phyloP scores from a whole-genome alignment of 2,888 invertebrate genomes.

The Oeneis ivallda region DNA sequence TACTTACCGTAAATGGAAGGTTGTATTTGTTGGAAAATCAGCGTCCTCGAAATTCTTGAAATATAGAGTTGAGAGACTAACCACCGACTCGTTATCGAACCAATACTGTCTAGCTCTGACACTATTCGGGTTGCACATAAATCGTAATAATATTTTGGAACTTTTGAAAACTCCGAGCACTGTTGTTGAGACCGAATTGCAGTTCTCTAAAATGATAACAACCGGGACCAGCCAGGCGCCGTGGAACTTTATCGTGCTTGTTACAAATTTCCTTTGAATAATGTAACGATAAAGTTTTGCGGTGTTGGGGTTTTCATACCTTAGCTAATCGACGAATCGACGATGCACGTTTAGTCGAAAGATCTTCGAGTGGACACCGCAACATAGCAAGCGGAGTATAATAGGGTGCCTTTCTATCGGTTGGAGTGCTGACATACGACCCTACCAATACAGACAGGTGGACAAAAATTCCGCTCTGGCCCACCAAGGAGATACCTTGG shows the following conservation, averaged over 20 bases:
- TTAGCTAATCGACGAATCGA: too few species aligned
- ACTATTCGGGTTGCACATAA: conserved; percentile 12
- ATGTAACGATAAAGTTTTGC: not conserved
- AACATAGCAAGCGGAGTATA: too few species aligned
- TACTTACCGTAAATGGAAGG: not conserved
- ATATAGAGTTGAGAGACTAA: not conserved
- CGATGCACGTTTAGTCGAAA: too few species aligned
- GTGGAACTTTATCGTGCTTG: conserved; percentile 11
- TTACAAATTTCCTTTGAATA: conserved; percentile 20
- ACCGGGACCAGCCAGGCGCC: conserved; percentile 2
- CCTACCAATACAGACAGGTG: too few species aligned
- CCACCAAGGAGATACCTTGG: too few species aligned
- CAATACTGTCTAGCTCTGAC: not conserved
- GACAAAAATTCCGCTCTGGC: too few species aligned
- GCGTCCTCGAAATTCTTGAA: not conserved
- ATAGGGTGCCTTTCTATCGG: too few species aligned
- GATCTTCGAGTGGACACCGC: too few species aligned
- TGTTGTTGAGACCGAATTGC: conserved; percentile 9
- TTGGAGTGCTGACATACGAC: too few species aligned
- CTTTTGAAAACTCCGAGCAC: conserved; percentile 16
- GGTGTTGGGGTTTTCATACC: not conserved
- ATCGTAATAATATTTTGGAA: conserved; percentile 14
- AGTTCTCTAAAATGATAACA: conserved; percentile 19
- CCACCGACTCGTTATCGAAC: not conserved
- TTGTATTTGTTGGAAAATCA: not conserved